Percentiles rank a stretch among this genome's conserved stretches.
Conservation (phyloP, 2,888 invertebrate genomes). For the Sesia bembeciformis region DNA sequence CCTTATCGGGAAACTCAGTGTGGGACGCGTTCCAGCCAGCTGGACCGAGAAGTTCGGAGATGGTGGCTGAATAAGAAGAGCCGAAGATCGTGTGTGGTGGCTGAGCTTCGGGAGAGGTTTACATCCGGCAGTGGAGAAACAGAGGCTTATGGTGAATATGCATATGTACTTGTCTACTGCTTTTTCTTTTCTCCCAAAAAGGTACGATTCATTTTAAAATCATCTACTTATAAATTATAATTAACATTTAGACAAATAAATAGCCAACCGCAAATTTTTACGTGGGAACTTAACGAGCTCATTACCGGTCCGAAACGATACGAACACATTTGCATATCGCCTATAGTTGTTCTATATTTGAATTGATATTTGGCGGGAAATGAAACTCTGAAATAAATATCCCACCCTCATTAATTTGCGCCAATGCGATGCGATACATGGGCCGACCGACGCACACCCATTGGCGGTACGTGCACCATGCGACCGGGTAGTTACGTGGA, state of each 20-base stretch:
- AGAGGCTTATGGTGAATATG: too few relatives aligned
- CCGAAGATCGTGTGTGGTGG: too few relatives aligned
- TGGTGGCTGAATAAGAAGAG: too few relatives aligned
- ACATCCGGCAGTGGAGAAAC: too few relatives aligned
- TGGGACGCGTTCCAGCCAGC: too few relatives aligned
- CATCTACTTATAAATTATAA: not conserved
- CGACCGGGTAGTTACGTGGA: not conserved
- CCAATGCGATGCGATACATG: slow-evolving; percentile 55
- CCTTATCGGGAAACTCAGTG: too few relatives aligned
- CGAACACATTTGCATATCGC: slow-evolving; percentile 30
- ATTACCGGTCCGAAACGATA: slow-evolving; percentile 26
- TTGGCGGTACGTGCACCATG: slow-evolving; percentile 19
- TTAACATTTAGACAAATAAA: not conserved
- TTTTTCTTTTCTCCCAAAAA: too few relatives aligned
- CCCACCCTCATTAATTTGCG: slow-evolving; percentile 69
- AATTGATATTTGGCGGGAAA: slow-evolving; percentile 22
- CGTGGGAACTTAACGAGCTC: slow-evolving; percentile 36
- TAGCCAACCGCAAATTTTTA: not conserved
- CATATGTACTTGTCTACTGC: too few relatives aligned
- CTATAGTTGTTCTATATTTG: slow-evolving; percentile 8
- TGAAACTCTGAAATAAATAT: slow-evolving; percentile 64
- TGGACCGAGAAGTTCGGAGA: too few relatives aligned
- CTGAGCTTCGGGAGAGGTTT: too few relatives aligned
- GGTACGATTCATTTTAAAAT: too few relatives aligned
- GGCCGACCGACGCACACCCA: slow-evolving; percentile 43